phyloP scores from a whole-genome alignment of 2,113 vertebrate genomes.

The Macrotis lagotis region DNA sequence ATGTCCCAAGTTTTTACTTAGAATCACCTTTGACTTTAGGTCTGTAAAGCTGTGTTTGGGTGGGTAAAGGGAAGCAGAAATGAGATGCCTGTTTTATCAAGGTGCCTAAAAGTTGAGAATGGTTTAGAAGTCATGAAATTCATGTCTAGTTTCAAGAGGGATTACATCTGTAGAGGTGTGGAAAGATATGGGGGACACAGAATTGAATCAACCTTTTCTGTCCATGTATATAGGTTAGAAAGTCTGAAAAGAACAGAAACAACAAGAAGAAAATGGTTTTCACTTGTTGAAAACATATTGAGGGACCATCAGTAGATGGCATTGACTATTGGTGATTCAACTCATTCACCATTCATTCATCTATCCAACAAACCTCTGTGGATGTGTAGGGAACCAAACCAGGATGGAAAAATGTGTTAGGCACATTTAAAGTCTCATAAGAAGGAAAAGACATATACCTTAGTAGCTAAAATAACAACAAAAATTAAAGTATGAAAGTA shows the following conservation, averaged over 20 bases:
- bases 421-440: background rate
- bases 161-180: background rate
- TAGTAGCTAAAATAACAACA: background rate
- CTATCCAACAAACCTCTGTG: background rate
- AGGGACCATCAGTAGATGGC: background rate
- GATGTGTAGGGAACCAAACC: background rate
- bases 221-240: background rate
- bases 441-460: background rate
- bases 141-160: background rate
- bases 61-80: background rate
- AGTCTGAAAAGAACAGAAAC: background rate
- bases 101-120: background rate
- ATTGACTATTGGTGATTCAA: background rate
- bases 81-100: background rate
- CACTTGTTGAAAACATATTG: background rate
- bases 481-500: background rate
- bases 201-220: background rate
- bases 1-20: background rate
- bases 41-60: background rate
- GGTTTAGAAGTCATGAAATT: background rate
- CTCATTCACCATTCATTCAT: background rate
- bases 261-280: background rate
- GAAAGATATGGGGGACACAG: background rate
- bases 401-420: background rate
- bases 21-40: background rate